A percentile compares a stretch with the other conserved stretches of the same genome.
Evolutionary conservation across 2,888 invertebrate species (phyloP).

Genomic region (Drosophila limbata): DNA sequence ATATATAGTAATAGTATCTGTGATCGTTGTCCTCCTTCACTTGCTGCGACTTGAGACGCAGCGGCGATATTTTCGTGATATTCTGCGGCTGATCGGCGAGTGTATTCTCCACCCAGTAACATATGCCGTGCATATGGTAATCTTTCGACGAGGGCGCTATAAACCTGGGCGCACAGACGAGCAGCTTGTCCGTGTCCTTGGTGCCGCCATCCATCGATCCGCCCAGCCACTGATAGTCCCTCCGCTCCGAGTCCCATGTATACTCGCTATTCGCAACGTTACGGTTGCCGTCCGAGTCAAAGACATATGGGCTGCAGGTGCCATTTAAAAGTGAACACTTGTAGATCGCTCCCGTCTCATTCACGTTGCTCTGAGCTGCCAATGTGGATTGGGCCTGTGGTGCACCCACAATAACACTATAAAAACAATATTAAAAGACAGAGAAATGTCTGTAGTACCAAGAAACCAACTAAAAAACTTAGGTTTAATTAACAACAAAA

Average conservation of each 20-base stretch:
- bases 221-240: constrained; percentile 86
- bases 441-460: background rate
- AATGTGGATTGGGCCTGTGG: constrained; percentile 86
- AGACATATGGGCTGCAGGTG: constrained; percentile 84
- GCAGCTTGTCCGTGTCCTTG: constrained; percentile 83
- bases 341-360: constrained; percentile 87
- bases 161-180: constrained; percentile 85
- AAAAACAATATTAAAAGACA: constrained; percentile 33
- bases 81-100: constrained; percentile 73
- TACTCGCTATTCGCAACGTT: constrained; percentile 75
- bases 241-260: constrained; percentile 83
- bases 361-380: constrained; percentile 81
- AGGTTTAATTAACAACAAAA: background rate
- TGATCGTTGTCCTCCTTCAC: constrained; percentile 54
- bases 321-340: constrained; percentile 83
- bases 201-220: constrained; percentile 86
- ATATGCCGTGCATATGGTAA: constrained; percentile 85
- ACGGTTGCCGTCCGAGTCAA: constrained; percentile 84
- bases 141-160: constrained; percentile 75
- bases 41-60: constrained; percentile 79
- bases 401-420: constrained; percentile 86
- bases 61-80: constrained; percentile 83
- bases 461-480: background rate
- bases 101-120: constrained; percentile 85
- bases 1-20: constrained; percentile 81